Conservation (phyloP, 2,797 vertebrate species). For the Sebastes ruberrimus region DNA sequence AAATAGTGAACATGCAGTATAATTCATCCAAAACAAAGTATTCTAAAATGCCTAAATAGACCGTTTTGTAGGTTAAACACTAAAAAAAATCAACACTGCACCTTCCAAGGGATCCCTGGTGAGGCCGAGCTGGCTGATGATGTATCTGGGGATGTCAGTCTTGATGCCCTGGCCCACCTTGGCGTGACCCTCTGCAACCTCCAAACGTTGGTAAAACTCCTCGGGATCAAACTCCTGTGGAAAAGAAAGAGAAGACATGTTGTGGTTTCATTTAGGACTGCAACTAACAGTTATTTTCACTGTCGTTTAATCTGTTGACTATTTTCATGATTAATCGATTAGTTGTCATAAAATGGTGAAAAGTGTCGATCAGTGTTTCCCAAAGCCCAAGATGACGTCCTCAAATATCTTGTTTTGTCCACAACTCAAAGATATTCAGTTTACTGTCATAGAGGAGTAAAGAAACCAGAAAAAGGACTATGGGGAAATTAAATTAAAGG, state of each 20-base stretch:
- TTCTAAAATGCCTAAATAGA: not conserved
- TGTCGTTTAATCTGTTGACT: fast-evolving
- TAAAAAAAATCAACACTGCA: conserved; percentile 34
- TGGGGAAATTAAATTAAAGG: no score
- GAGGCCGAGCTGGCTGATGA: conserved; percentile 93
- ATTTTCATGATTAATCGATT: fast-evolving
- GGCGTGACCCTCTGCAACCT: conserved; percentile 93
- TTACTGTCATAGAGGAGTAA: no score
- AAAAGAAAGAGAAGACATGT: not conserved
- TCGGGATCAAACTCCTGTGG: conserved; percentile 96
- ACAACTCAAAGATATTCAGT: no score
- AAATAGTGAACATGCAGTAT: not conserved
- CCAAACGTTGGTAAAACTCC: conserved; percentile 94
- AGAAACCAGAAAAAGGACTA: not conserved
- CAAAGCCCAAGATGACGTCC: no score
- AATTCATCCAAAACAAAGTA: not conserved
- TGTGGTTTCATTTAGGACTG: not conserved
- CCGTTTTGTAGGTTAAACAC: not conserved
- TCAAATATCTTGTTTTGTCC: no score
- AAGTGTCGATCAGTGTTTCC: no score
- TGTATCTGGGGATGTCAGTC: conserved; percentile 93
- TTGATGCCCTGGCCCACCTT: conserved; percentile 93
- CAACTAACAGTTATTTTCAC: no score
- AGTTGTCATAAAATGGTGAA: no score
- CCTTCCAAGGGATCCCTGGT: conserved; percentile 95